Evolutionary conservation across 2,113 vertebrate genomes (phyloP).

Genomic region (Rhea americana): DNA sequence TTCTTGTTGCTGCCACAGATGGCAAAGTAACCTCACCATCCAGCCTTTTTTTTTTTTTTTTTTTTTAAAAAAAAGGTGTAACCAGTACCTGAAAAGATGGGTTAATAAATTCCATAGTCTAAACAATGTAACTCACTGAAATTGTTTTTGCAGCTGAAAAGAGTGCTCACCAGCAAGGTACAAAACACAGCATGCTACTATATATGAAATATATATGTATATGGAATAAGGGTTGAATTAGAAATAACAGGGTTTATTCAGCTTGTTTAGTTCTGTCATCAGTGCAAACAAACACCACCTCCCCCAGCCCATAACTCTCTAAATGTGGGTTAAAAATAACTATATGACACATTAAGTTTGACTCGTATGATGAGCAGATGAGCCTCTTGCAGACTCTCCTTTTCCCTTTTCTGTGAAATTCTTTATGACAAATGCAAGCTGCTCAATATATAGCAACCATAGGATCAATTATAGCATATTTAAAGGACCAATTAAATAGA

Average conservation of each 20-base stretch:
- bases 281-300: neutral
- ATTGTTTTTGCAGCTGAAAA: slow-evolving; percentile 55
- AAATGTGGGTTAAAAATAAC: neutral
- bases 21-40: slow-evolving; percentile 44
- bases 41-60: neutral
- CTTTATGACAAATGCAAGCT: neutral
- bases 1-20: slow-evolving; percentile 42
- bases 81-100: slow-evolving; percentile 25
- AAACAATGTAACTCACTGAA: slow-evolving; percentile 54
- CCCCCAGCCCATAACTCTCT: neutral
- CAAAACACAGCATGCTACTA: neutral
- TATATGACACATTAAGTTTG: neutral
- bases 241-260: slow-evolving; percentile 37
- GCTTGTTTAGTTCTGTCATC: neutral
- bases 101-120: slow-evolving; percentile 64
- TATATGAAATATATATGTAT: neutral
- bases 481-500: neutral
- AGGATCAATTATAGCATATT: neutral
- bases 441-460: neutral
- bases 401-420: neutral
- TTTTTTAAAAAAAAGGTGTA: neutral
- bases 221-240: neutral
- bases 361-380: neutral
- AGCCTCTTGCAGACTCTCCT: neutral
- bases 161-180: neutral